Percentiles rank a stretch among this genome's conserved stretches.
These are phyloP conservation scores for Malurus elegans DNA, from an alignment of 2,113 vertebrate species.

Conservation along the genomic window DNA sequence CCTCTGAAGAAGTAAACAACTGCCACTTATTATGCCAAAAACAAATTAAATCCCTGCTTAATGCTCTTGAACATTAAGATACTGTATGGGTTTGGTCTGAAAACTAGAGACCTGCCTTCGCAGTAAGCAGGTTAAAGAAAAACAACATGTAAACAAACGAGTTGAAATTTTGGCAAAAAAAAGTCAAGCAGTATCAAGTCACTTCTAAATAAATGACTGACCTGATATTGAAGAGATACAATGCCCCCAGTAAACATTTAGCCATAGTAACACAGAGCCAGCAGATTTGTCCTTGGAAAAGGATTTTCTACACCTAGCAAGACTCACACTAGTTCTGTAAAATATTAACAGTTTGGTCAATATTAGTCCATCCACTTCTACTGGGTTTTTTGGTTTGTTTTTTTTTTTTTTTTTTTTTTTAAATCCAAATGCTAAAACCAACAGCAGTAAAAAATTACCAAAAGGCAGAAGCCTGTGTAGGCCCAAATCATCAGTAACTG, in stretches of 20 bases:
- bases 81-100: fast-evolving
- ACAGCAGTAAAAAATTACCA: background rate
- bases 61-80: background rate
- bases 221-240: background rate
- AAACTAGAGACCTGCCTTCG: background rate
- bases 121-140: background rate
- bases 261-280: background rate
- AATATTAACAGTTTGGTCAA: constrained; percentile 82
- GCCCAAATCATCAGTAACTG: background rate
- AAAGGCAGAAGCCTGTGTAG: background rate
- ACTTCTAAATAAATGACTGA: constrained; percentile 3
- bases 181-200: background rate
- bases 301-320: constrained; percentile 4
- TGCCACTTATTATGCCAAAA: background rate
- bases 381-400: too few relatives aligned
- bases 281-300: constrained; percentile 38
- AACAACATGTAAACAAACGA: background rate
- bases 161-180: background rate
- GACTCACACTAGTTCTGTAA: constrained; percentile 61
- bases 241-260: background rate
- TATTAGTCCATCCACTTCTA: constrained; percentile 41
- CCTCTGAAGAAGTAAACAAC: background rate
- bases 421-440: constrained; percentile 49
- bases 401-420: background rate
- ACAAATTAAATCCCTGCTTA: background rate